Evolutionary conservation across 2,888 invertebrate genomes (phyloP).

Genomic region (Troides oblongomaculatus): DNA sequence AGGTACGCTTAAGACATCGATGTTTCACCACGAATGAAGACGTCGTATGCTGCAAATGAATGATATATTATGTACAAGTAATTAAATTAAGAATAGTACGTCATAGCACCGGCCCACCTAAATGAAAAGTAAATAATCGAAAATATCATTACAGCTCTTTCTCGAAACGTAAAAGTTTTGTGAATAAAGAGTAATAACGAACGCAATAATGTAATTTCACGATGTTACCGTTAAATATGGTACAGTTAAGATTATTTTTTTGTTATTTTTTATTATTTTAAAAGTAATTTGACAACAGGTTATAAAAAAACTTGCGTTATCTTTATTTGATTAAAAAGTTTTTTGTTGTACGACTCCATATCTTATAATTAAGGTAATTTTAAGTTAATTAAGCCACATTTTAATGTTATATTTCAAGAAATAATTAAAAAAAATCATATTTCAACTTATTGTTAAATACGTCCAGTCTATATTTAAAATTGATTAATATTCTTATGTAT

Average conservation of each 20-base stretch:
- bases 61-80: slow-evolving; percentile 61
- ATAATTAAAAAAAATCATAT: slow-evolving; percentile 57
- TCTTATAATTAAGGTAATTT: slow-evolving; percentile 50
- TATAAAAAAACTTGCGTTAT: slow-evolving; percentile 18
- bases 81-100: slow-evolving; percentile 51
- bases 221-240: slow-evolving; percentile 21
- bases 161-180: slow-evolving; percentile 17
- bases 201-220: slow-evolving; percentile 15
- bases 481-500: slow-evolving; percentile 59
- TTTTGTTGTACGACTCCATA: slow-evolving; percentile 33
- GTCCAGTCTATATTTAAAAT: slow-evolving; percentile 68
- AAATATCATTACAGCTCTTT: slow-evolving; percentile 18
- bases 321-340: slow-evolving; percentile 20
- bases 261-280: slow-evolving; percentile 17
- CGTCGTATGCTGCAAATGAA: slow-evolving; percentile 53
- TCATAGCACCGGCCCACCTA: slow-evolving; percentile 60
- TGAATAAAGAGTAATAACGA: slow-evolving; percentile 15
- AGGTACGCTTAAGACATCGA: slow-evolving; percentile 69
- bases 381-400: slow-evolving; percentile 72
- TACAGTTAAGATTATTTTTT: slow-evolving; percentile 18
- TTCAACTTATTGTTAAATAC: slow-evolving; percentile 56
- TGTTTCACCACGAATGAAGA: slow-evolving; percentile 44
- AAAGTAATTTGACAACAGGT: background rate
- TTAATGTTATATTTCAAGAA: slow-evolving; percentile 52
- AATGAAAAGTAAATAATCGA: slow-evolving; percentile 29